phyloP scores from a whole-genome alignment of 2,888 invertebrate species.

The Lasioglossum morio region DNA sequence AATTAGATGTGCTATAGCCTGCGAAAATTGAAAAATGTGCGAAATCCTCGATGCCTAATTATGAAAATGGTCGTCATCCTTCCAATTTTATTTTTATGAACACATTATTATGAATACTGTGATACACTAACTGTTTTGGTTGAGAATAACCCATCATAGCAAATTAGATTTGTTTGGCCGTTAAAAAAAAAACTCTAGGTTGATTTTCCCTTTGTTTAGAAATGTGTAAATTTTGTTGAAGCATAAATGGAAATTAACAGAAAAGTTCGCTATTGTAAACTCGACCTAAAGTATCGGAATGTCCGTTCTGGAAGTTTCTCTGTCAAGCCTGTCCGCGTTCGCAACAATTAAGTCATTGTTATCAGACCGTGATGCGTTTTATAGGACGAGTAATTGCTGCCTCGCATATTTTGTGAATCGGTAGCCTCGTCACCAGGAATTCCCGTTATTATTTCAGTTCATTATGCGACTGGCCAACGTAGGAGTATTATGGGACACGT shows the following conservation, averaged over 20 bases:
- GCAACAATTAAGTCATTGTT: not conserved
- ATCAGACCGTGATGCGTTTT: slow-evolving; percentile 29
- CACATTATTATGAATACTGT: too few relatives aligned
- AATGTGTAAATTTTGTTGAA: not conserved
- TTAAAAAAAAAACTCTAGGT: not conserved
- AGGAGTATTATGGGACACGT: slow-evolving; percentile 45
- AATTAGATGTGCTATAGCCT: too few relatives aligned
- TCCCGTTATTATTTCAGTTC: slow-evolving; percentile 62
- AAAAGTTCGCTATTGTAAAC: not conserved
- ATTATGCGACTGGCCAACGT: slow-evolving; percentile 53
- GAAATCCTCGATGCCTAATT: not conserved
- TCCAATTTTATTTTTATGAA: too few relatives aligned
- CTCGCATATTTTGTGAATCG: slow-evolving; percentile 55
- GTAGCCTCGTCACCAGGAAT: slow-evolving; percentile 52
- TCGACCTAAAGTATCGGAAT: not conserved
- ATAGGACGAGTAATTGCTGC: slow-evolving; percentile 61
- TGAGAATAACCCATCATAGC: not conserved
- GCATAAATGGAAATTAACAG: not conserved
- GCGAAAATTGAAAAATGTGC: not conserved
- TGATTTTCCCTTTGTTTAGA: not conserved
- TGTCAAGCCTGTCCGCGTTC: not conserved
- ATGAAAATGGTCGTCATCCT: not conserved
- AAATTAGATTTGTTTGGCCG: not conserved
- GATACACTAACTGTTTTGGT: too few relatives aligned
- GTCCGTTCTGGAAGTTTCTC: not conserved